Evolutionary conservation across 2,888 invertebrate genomes (phyloP), one percentile per base, ranked within the genome.

Genomic region (Galerucella calmariensis): DNA sequence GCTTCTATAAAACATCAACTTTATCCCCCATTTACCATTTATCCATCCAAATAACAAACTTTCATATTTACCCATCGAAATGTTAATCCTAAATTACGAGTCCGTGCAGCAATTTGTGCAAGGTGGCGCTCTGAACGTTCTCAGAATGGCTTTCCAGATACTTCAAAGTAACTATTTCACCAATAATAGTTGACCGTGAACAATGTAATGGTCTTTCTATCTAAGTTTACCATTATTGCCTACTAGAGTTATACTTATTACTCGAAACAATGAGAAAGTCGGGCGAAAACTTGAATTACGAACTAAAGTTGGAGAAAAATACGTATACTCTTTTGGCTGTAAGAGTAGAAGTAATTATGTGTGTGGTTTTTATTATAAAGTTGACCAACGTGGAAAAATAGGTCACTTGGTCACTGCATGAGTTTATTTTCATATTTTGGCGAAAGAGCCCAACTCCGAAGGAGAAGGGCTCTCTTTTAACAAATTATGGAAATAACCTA

Each of bases 71-170:
- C 35, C n/a, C 10, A 6, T 12, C 27, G 6, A 61, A n/a, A 16
- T 56, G 2, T 16, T n/a, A n/a, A n/a, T 3, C 56, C 10, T 56
- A 16, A 56, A 76, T 74, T 74, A 76, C 10, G 69, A 61, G 48
- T 67, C 59, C 67, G 71, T 74, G 67, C 44, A 46, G 46, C 48
- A 70, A 72, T 76, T 69, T 67, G 44, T 59, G 63, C 74, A 74
- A 74, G 67, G 69, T 76, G 76, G 70, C 76, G 76, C 72, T 56
- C 59, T 12, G 41, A 65, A 69, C 56, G 59, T 74, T 63, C 56
- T 56, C 61, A 58, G 27, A 62, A 58, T 69, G 53, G 67, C 53
- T 59, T 58, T 46, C 12, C 63, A 59, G 61, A 67, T 63, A 68
- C 67, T 67, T 53, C 51, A 48, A 59, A 72, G 62, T 73, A 73